Base-by-base conservation (phyloP, 2,888 invertebrate species). In the Dione juno region DNA sequence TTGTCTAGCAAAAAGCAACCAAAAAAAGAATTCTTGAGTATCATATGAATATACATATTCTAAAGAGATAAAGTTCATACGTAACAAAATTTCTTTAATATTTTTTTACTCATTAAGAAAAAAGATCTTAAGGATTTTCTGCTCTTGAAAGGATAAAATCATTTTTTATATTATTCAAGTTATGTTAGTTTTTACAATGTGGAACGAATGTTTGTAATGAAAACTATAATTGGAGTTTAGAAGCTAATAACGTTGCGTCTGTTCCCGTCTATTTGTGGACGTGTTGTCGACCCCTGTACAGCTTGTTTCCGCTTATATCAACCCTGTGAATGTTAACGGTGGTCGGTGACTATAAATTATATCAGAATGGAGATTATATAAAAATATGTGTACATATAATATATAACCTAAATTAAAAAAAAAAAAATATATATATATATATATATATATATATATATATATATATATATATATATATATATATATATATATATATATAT, bases 211-310 rank as follows among this genome's bases (percentile, higher is more conserved):
- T 57, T 68, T 67, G 43, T 64, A 74, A 67, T 66, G 43, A 68
- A 64, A 69, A 64, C 85, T 87, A 88, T 86, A 86, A 85, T 86
- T 87, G 86, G 81, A 78, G 69, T 76, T 74, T 71, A 53, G 58
- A 48, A 75, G 73, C 76, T 78, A 79, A 76, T 79, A 75, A 71
- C 74, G 71, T 70, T 52, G 70, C 78, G 84, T 86, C 87, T 85
- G 86, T 81, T 77, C 77, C 75, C 16, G 77, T 86, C 88, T 90
- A 89, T 90, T 89, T 87, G 78, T 77, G 83, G 80, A 77, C 77
- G 84, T 85, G 88, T 83, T 88, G 88, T 81, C 87, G 89, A 89
- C 87, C 89, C 82, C 85, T 79, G 79, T 77, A 74, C 78, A 67
- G 69, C 78, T 79, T 78, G 75, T 79, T 67, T 72, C 78, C 80